Evolutionary conservation across 2,113 vertebrate genomes (phyloP), one percentile per base, ranked within the genome.

Genomic region (Apistogramma diplotaenia): DNA sequence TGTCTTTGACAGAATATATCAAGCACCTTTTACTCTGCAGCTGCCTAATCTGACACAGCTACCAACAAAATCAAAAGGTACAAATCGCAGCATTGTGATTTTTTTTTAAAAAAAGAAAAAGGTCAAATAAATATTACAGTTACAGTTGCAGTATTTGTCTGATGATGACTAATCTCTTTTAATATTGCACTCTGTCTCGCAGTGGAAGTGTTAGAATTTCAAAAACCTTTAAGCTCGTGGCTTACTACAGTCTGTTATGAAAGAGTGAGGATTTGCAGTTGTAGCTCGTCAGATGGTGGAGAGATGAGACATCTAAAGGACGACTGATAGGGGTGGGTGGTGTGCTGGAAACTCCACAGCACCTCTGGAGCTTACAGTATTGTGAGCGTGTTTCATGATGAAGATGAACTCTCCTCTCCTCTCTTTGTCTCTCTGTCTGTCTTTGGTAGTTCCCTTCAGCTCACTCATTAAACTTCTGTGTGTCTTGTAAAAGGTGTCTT

Each of bases 261-360:
- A 43, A 9, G 13, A 8, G 35, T 9, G 37, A 79, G 76, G 27
- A 40, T 79, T 70, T 79, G 43, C 43, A 19, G 55, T 33, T 18
- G 37, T 21, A 46, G 35, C 76, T 55, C 0, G 37, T 70, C 76
- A 13, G 76, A 67, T 70, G 49, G 18, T 13, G 65, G 23, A 12
- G 49, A n/a, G 46, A 65, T 33, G 74, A 90, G 80, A 83, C 83
- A 43, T 35, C 19, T 21, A 56, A 60, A 79, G 78, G 85, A 81
- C 82, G n/a, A 49, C 29, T 2, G 18, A 70, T 29, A 23, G 33
- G 37, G 53, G 21, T 61, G 61, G 73, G 54, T 25, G 72, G 35
- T 25, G 35, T 67, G 40, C 40, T 78, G 37, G 27, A 46, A 23
- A 51, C 60, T 65, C 12, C 8, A 31, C 35, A 33, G 29, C 19